Evolutionary conservation across 2,888 invertebrate species (phyloP), one percentile per base, ranked within the genome.

Genomic region (Antheraea assamensis): DNA sequence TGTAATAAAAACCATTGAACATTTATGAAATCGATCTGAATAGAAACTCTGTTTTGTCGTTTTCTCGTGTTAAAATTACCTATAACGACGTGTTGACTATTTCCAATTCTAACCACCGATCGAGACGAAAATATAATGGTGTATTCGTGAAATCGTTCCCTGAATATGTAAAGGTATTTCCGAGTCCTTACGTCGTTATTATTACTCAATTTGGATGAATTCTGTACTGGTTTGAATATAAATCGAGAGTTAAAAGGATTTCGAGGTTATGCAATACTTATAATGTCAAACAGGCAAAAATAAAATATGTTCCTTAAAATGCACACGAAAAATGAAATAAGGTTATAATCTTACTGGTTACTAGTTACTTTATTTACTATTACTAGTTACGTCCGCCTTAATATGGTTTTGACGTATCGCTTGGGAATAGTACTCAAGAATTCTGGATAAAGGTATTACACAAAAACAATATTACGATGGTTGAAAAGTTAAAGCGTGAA

Each of bases 171-270:
- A 66, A 66, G 21, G 35, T 30, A 31, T 66, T 61, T 19, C 19
- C 17, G 66, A 31, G 31, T 66, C 66, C 19, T 66, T 31, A 21
- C 35, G 35, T 66, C 66, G 66, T 66, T 66, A 66, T 66, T 66
- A 66, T 66, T 66, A 66, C 31, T 66, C 31, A 35, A 19, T 66
- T 31, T 66, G 31, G 17, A 8, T 66, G 35, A 66, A 31, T 66
- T 31, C 31, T 66, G 21, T 31, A 66, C 19, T 8, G n/a, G 30
- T 31, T 66, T 66, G 21, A 66, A 66, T 31, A 21, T 31, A 31
- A 30, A 66, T 66, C 21, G 27, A 31, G 17, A 17, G 30, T 24
- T n/a, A 58, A 58, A n/a, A n/a, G 52, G 17, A 52, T 52, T 52
- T 17, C 17, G 21, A 21, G 52, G 52, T 52, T 21, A 52, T 52